Percentiles rank a stretch among this genome's conserved stretches.
phyloP scores from a whole-genome alignment of 2,888 invertebrate genomes.

The Rhingia campestris region DNA sequence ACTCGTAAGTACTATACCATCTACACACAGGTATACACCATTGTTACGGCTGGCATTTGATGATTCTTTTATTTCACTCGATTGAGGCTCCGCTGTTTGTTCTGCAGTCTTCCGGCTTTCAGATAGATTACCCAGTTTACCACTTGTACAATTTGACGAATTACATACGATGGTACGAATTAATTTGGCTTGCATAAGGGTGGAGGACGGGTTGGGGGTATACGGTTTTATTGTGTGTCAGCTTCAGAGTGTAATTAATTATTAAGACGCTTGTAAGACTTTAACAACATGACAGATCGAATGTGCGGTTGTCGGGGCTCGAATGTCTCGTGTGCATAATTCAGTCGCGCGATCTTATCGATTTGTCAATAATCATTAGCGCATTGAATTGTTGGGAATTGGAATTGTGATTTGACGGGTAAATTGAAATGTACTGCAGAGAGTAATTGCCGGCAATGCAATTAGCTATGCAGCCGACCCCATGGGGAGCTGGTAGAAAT shows the following conservation, averaged over 20 bases:
- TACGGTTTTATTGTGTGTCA: constrained; percentile 45
- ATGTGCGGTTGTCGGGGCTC: constrained; percentile 33
- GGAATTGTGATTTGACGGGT: constrained; percentile 24
- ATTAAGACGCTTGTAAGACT: constrained; percentile 63
- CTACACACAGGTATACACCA: constrained; percentile 12
- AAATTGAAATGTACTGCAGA: constrained; percentile 30
- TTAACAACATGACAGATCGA: constrained; percentile 70
- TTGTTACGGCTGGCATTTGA: constrained; percentile 31
- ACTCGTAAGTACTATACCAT: constrained; percentile 12
- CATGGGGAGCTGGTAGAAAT: no score
- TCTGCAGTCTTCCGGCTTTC: constrained; percentile 18
- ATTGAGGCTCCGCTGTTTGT: not conserved
- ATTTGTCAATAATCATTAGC: constrained; percentile 65
- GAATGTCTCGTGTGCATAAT: constrained; percentile 52
- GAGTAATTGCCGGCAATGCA: constrained; percentile 22
- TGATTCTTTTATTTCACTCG: constrained; percentile 56
- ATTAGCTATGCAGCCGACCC: not conserved
- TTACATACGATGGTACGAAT: constrained; percentile 63
- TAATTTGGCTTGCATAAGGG: constrained; percentile 44
- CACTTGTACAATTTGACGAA: constrained; percentile 63
- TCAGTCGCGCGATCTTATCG: constrained; percentile 59
- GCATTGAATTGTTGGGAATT: constrained; percentile 51
- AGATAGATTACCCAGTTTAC: constrained; percentile 57
- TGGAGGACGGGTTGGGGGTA: not conserved
- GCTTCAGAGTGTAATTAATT: constrained; percentile 54